Percentiles rank a stretch among this genome's conserved stretches.
phyloP scores from a whole-genome alignment of 2,113 vertebrate species.

The Ochotona curzoniae region DNA sequence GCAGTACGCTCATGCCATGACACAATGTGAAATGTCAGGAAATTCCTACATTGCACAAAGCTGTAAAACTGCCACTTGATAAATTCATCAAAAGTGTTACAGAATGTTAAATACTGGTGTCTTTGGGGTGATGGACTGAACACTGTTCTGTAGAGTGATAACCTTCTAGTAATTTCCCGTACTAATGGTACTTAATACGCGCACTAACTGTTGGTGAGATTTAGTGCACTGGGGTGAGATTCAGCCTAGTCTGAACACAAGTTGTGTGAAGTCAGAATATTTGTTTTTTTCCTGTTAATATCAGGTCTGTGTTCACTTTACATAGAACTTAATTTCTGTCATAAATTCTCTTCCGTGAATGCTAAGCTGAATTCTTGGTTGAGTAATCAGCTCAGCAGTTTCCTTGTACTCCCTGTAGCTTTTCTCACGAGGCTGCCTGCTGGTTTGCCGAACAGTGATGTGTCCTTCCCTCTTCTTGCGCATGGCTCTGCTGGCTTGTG shows the following conservation, averaged over 20 bases:
- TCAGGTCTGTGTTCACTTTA: background rate
- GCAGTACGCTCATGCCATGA: background rate
- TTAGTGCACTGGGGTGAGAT: background rate
- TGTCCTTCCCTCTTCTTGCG: accelerated
- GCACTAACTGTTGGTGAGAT: background rate
- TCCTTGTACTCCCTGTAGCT: too few species aligned
- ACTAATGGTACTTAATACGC: too few species aligned
- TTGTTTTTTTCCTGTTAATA: background rate
- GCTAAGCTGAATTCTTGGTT: background rate
- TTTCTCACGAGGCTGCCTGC: too few species aligned
- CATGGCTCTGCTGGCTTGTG: background rate
- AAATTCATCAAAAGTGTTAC: background rate
- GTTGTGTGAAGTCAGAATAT: background rate
- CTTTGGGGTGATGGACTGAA: background rate
- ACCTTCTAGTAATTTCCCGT: background rate
- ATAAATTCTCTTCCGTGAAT: background rate
- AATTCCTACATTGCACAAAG: background rate
- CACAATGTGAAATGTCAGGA: background rate
- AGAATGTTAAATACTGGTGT: background rate
- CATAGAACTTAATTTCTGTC: background rate
- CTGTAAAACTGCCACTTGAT: background rate
- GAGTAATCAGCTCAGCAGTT: background rate
- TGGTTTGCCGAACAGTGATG: accelerated
- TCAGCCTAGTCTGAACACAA: background rate
- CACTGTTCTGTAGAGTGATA: background rate